Conservation (phyloP, 2,113 vertebrate species). For the Xyrauchen texanus region DNA sequence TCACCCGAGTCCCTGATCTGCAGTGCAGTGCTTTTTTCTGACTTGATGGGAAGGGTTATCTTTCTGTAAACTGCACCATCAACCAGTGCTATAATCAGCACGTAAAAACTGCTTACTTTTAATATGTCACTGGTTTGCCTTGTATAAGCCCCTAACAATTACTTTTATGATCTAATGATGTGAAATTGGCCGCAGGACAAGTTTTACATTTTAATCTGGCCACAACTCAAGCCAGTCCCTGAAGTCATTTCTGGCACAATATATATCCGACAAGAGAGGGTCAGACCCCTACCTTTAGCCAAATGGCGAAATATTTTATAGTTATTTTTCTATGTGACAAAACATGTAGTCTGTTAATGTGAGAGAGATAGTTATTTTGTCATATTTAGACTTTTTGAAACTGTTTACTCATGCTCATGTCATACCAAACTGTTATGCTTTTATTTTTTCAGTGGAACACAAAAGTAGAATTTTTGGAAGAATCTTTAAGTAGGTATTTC, state of each 20-base stretch:
- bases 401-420: too few species aligned
- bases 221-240: constrained; percentile 31
- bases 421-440: too few species aligned
- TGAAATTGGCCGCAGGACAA: constrained; percentile 39
- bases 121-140: constrained; percentile 19
- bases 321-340: constrained; percentile 9
- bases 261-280: constrained; percentile 1
- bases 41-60: not conserved
- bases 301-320: constrained; percentile 15
- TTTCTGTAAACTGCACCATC: not conserved
- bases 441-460: too few species aligned
- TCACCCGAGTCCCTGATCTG: constrained; percentile 15
- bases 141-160: constrained; percentile 14
- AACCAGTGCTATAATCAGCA: not conserved
- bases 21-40: constrained; percentile 14
- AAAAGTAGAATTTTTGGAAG: too few species aligned
- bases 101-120: constrained; percentile 6
- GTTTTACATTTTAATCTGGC: constrained; percentile 49
- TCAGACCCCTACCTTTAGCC: constrained; percentile 24
- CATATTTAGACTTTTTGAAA: too few species aligned
- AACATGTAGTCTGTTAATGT: too few species aligned
- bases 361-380: too few species aligned
- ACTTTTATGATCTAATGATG: constrained; percentile 49
- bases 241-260: constrained; percentile 28
- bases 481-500: too few species aligned